A percentile compares a stretch with the other conserved stretches of the same genome.
These are phyloP conservation scores for Prietella phreatophila DNA, from an alignment of 2,113 vertebrate species.

Conservation along the genomic window DNA sequence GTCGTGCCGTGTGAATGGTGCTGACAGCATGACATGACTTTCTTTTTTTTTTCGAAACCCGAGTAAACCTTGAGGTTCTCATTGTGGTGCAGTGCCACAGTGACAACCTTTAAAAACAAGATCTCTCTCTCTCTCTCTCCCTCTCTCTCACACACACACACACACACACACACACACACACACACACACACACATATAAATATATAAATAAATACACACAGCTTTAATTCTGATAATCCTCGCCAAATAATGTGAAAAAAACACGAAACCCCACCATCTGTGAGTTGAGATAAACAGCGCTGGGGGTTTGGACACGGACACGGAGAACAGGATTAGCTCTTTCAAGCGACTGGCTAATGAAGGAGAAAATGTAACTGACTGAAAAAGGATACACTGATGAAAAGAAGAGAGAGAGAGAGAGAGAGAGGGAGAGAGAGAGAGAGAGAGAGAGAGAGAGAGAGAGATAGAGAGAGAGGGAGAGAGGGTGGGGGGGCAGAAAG, in stretches of 20 bases:
- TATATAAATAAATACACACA: background rate
- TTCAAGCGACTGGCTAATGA: constrained; percentile 30
- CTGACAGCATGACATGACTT: background rate
- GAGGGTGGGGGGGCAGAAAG: too few relatives aligned
- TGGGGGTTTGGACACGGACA: constrained; percentile 13
- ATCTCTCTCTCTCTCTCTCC: background rate
- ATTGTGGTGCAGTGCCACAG: background rate
- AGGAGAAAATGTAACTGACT: constrained; percentile 38
- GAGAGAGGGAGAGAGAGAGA: background rate
- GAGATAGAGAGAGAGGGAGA: background rate
- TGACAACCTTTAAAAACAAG: constrained; percentile 19
- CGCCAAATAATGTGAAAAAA: background rate
- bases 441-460: background rate
- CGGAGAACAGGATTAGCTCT: constrained; percentile 30
- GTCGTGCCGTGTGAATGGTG: background rate
- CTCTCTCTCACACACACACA: constrained; percentile 15
- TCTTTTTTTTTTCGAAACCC: background rate
- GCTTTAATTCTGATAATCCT: constrained; percentile 35
- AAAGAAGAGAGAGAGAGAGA: background rate
- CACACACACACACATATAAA: constrained; percentile 26
- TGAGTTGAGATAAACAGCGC: constrained; percentile 44
- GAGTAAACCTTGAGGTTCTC: background rate
- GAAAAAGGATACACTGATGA: constrained; percentile 25
- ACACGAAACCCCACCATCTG: constrained; percentile 19
- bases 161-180: constrained; percentile 21